Percentiles rank a stretch among this genome's conserved stretches.
These are phyloP conservation scores for Drosophila kepulauana DNA, from an alignment of 1,140 invertebrate species.

Conservation along the genomic window DNA sequence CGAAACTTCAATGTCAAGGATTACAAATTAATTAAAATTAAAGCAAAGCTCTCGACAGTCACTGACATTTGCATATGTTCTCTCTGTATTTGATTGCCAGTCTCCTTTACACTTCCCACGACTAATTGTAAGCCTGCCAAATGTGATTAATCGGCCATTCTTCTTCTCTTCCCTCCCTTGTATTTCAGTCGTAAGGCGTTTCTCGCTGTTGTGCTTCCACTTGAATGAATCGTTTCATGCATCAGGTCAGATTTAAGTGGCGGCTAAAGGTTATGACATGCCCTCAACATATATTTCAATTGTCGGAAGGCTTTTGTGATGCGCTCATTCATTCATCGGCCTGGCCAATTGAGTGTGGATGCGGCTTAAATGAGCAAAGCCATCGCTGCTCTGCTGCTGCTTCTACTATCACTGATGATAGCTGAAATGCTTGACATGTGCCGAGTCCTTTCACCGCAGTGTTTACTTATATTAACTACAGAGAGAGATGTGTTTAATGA, in stretches of 20 bases:
- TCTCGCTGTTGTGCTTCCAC: slow-evolving; percentile 19
- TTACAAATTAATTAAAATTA: slow-evolving; percentile 80
- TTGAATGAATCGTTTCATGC: slow-evolving; percentile 16
- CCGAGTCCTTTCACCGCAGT: neutral
- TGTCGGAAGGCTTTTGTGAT: slow-evolving; percentile 14
- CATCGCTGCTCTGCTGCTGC: neutral
- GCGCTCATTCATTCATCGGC: slow-evolving; percentile 10
- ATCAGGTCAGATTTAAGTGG: slow-evolving; percentile 26
- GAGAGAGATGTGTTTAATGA: neutral
- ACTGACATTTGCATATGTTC: slow-evolving; percentile 55
- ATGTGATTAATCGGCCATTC: slow-evolving; percentile 63
- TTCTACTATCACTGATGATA: slow-evolving; percentile 3
- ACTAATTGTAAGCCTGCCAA: slow-evolving; percentile 52
- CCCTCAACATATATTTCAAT: slow-evolving; percentile 26
- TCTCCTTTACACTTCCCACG: neutral
- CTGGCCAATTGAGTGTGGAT: slow-evolving; percentile 35
- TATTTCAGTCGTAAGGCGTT: neutral
- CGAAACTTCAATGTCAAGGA: slow-evolving; percentile 59
- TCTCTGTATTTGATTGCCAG: slow-evolving; percentile 8
- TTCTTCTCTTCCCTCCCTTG: neutral
- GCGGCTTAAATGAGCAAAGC: slow-evolving; percentile 15
- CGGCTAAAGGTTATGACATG: slow-evolving; percentile 30
- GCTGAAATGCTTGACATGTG: neutral
- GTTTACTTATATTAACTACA: neutral
- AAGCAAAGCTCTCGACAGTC: slow-evolving; percentile 33